Evolutionary conservation across 1,140 invertebrate species (phyloP), one percentile per base, ranked within the genome.

Genomic region (Bombus difficillimus): DNA sequence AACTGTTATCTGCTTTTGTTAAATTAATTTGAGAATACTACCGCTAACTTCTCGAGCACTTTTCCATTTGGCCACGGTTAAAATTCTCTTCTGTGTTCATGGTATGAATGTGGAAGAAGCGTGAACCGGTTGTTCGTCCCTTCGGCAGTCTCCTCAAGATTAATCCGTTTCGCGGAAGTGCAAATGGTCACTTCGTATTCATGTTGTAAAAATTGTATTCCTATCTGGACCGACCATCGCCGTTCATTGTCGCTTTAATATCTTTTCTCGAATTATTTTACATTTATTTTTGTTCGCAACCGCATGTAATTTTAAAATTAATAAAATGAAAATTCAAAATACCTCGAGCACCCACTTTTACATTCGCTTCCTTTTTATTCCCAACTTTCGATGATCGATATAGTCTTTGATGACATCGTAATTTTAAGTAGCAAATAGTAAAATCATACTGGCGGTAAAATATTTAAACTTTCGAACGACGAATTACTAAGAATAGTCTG

Each of bases 141-240:
- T 86, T 90, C 88, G 79, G 88, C 88, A 71, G 77, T 74, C 77
- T 76, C 69, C 66, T 86, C 69, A 87, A 89, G 88, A 89, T 89
- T 87, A 90, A 89, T 89, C 86, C 89, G 78, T 87, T 89, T 87
- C 88, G 85, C 89, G 86, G 88, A 90, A 90, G 87, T 87, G 88
- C 88, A 90, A 90, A 90, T 89, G 88, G 79, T 83, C 76, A 57
- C 69, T 62, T 86, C 76, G 84, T 83, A 88, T 74, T 64, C 53
- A 78, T 53, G 64, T 64, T 81, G 68, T 78, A 73, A 68, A 73
- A 82, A 62, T 75, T 73, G 41, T 81, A 69, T 59, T 78, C 78
- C 80, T 88, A 88, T 73, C 68, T 39, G 37, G 15, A 13, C 41
- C 69, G 77, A 81, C 77, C 73, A 62, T 72, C 81, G 62, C 83